Percentiles rank a stretch among this genome's conserved stretches.
These are phyloP conservation scores for Sialis lutaria DNA, from an alignment of 2,888 invertebrate species.

Conservation along the genomic window DNA sequence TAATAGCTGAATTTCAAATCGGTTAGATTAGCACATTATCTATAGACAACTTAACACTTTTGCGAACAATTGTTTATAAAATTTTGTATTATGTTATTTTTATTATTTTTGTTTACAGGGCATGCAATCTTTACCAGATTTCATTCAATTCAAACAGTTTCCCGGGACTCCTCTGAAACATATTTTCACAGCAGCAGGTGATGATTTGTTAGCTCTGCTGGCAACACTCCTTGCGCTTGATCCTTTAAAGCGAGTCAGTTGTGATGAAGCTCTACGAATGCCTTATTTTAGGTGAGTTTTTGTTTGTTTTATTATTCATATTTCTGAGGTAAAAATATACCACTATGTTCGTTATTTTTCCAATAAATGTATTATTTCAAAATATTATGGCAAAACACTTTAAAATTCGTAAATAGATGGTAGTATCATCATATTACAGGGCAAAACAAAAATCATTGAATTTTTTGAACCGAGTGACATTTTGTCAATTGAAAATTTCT, in stretches of 20 bases:
- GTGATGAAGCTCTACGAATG: conserved; percentile 74
- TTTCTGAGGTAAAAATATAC: neutral
- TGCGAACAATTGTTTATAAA: no score
- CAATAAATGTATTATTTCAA: no score
- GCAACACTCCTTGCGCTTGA: conserved; percentile 61
- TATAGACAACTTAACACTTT: no score
- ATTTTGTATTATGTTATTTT: conserved; percentile 8
- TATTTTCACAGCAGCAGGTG: conserved; percentile 89
- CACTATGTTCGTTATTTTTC: no score
- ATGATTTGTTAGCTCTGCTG: conserved; percentile 75
- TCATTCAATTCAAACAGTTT: conserved; percentile 78
- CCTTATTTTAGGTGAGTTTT: conserved; percentile 51
- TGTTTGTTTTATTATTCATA: neutral
- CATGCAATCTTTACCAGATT: conserved; percentile 68
- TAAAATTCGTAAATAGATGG: no score
- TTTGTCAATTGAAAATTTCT: no score
- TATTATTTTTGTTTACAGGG: conserved; percentile 25
- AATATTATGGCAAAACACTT: no score
- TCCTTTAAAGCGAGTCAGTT: conserved; percentile 66
- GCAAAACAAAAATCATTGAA: no score
- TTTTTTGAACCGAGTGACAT: neutral
- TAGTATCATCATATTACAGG: no score
- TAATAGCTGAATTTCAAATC: no score
- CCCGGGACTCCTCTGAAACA: conserved; percentile 70
- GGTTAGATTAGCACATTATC: no score